phyloP scores from a whole-genome alignment of 2,888 invertebrate species.

The Marasmarcha lunaedactyla region DNA sequence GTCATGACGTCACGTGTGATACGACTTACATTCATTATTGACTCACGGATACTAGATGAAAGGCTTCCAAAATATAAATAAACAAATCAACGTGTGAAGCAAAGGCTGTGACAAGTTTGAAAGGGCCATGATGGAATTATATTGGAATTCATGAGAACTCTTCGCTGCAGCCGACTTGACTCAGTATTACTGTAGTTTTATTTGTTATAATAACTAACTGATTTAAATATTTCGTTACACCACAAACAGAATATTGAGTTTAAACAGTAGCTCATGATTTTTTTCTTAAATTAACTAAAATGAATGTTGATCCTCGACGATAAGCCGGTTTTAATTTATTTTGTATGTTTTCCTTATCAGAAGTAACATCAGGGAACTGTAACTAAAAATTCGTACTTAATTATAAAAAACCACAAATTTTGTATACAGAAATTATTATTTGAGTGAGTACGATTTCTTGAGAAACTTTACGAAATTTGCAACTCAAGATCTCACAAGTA shows the following conservation, averaged over 20 bases:
- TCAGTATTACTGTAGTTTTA: neutral
- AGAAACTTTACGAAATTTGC: no score
- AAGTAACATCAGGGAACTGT: neutral
- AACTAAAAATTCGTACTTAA: neutral
- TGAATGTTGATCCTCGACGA: neutral
- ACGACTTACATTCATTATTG: slow-evolving; percentile 65
- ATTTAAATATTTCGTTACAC: neutral
- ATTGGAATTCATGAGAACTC: slow-evolving; percentile 45
- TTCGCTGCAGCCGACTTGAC: slow-evolving; percentile 17
- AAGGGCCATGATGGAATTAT: slow-evolving; percentile 45
- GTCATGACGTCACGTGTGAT: slow-evolving; percentile 55
- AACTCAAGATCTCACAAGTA: slow-evolving; percentile 1
- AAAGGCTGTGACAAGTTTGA: slow-evolving; percentile 40
- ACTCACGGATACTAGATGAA: slow-evolving; percentile 63
- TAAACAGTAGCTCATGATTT: neutral
- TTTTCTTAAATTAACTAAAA: neutral
- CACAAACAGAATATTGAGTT: neutral
- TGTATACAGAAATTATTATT: no score
- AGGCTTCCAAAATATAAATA: slow-evolving; percentile 63
- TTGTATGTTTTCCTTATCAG: neutral
- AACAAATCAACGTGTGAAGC: slow-evolving; percentile 49
- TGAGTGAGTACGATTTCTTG: no score
- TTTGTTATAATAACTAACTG: neutral
- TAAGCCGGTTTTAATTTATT: neutral
- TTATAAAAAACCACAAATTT: neutral